Conservation (phyloP, 2,113 vertebrate species). For the Elaphurus davidianus region DNA sequence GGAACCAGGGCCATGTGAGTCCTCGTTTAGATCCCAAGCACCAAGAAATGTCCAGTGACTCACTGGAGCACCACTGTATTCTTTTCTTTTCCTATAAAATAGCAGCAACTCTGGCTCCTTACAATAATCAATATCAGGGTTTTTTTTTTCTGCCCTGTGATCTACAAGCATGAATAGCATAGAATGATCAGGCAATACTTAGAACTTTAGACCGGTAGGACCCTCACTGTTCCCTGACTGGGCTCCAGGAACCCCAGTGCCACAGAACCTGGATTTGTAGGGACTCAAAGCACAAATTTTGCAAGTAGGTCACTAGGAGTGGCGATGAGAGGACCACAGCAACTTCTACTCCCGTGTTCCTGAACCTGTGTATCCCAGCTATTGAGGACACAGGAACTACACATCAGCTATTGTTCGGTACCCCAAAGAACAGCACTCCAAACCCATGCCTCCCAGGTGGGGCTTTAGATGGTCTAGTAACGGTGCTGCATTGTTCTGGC, state of each 20-base stretch:
- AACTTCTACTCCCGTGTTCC: not conserved
- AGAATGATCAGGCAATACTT: not conserved
- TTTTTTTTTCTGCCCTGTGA: not conserved
- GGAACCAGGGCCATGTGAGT: not conserved
- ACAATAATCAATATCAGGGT: not conserved
- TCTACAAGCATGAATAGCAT: not conserved
- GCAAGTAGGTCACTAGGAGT: not conserved
- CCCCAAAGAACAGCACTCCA: not conserved
- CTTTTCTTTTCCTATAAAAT: not conserved
- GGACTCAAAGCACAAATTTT: not conserved
- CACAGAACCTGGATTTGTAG: not conserved
- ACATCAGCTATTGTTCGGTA: not conserved
- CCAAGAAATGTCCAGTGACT: not conserved
- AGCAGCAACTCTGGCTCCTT: not conserved
- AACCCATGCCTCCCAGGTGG: too few species aligned
- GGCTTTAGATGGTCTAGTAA: not conserved
- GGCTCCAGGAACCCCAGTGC: not conserved
- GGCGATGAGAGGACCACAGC: not conserved
- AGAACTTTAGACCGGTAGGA: not conserved
- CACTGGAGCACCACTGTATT: fast-evolving
- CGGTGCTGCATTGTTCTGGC: not conserved
- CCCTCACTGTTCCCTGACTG: not conserved
- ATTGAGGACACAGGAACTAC: not conserved
- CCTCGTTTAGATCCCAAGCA: not conserved
- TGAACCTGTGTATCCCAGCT: not conserved